Evolutionary conservation across 2,113 vertebrate species (phyloP), one percentile per base, ranked within the genome.

Genomic region (Procavia capensis): DNA sequence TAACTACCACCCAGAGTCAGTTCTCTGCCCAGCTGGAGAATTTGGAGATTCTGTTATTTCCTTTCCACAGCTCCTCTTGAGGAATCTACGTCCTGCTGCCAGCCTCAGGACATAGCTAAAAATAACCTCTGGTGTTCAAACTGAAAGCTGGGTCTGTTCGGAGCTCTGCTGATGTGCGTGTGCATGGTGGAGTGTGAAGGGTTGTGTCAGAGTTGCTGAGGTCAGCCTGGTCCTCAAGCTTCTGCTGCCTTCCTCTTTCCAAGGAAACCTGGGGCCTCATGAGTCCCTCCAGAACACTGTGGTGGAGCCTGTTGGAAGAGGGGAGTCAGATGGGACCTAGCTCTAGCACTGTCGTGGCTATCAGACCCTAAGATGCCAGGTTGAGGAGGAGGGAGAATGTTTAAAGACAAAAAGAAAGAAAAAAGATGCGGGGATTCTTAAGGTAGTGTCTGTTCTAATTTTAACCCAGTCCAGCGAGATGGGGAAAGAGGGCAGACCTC

Each of bases 101-200:
- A 72, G 96, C 94, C 91, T 91, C 91, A 95, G 97, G 96, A 97
- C 95, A 61, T 25, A 29, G 91, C 97, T 97, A 97, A 97, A 97
- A 97, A 98, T 98, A 98, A 94, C 93, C 54, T 75, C 75, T 41
- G 34, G 47, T 81, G 95, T 96, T 59, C 93, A 96, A 95, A 96
- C 86, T 3, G 43, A 95, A 96, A 95, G 88, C 92, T 47, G n/a
- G 0, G 31, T 75, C 34, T n/a, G 31, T 41, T 17, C 13, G 93
- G 85, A 93, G 41, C 43, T 83, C 85, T 95, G 91, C 93, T 19
- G 11, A 93, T 94, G 92, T 31, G 64, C n/a, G n/a, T n/a, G 47
- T 50, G 47, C 5, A 13, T 47, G 0, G 1, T 85, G 89, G 80
- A 80, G 86, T 96, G 85, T 96, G 97, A 98, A 98, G 95, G 94